Evolutionary conservation across 2,797 vertebrate genomes (phyloP).

Genomic region (Benthosema pterotum): DNA sequence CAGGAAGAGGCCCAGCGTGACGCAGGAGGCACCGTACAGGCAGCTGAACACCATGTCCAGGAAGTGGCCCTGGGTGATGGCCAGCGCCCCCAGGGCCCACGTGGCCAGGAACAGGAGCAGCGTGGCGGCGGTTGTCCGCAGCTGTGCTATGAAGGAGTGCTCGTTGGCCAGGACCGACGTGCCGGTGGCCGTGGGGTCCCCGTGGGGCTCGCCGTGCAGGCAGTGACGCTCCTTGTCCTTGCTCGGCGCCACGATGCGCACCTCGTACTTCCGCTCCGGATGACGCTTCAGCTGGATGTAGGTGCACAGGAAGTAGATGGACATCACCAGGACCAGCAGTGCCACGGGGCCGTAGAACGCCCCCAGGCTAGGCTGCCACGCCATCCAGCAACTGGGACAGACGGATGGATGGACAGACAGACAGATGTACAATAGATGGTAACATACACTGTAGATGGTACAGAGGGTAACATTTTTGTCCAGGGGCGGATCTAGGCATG

Average conservation of each 20-base stretch:
- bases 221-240: conserved; percentile 87
- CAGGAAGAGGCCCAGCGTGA: conserved; percentile 95
- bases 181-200: conserved; percentile 45
- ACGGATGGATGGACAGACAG: conserved; percentile 10
- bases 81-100: conserved; percentile 95
- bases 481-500: too few species aligned
- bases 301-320: conserved; percentile 91
- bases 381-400: conserved; percentile 94
- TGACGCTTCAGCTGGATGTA: conserved; percentile 90
- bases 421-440: not conserved
- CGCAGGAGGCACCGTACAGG: conserved; percentile 96
- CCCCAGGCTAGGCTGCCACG: conserved; percentile 96
- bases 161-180: conserved; percentile 90
- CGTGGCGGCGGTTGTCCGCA: conserved; percentile 91
- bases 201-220: conserved; percentile 67
- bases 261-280: conserved; percentile 94
- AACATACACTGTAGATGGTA: too few species aligned
- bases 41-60: conserved; percentile 99
- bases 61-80: conserved; percentile 93
- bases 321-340: conserved; percentile 91
- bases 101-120: conserved; percentile 93
- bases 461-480: too few species aligned
- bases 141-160: conserved; percentile 96
- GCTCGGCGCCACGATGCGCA: conserved; percentile 61
- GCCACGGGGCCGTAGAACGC: conserved; percentile 93